phyloP scores from a whole-genome alignment of 2,888 invertebrate genomes.

The Trichogramma evanescens region DNA sequence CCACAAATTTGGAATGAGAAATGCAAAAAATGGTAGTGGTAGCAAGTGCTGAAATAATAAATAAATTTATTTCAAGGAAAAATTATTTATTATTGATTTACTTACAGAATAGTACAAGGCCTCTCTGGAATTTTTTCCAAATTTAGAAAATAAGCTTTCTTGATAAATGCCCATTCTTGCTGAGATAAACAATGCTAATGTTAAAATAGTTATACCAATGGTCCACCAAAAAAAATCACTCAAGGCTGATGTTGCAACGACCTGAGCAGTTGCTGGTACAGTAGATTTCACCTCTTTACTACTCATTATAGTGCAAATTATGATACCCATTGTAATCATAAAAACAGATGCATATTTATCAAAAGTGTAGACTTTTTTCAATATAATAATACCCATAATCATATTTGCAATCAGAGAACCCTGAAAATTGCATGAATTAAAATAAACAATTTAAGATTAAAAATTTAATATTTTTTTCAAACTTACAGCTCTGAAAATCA shows the following conservation, averaged over 20 bases:
- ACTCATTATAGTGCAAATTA: slow-evolving; percentile 83
- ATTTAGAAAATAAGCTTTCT: slow-evolving; percentile 72
- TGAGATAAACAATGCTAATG: slow-evolving; percentile 82
- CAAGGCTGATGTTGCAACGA: slow-evolving; percentile 39
- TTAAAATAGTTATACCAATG: slow-evolving; percentile 73
- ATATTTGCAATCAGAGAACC: slow-evolving; percentile 95
- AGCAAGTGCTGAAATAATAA: slow-evolving; percentile 66
- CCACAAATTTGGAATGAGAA: slow-evolving; percentile 70
- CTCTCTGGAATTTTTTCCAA: slow-evolving; percentile 89
- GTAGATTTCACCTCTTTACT: slow-evolving; percentile 61
- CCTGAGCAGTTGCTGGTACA: slow-evolving; percentile 41
- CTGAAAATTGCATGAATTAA: slow-evolving; percentile 47
- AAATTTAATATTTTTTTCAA: neutral
- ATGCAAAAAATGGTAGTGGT: slow-evolving; percentile 81
- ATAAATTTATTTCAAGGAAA: slow-evolving; percentile 14
- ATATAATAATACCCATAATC: slow-evolving; percentile 85
- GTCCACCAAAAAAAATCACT: slow-evolving; percentile 59
- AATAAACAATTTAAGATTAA: slow-evolving; percentile 3
- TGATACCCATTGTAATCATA: slow-evolving; percentile 89
- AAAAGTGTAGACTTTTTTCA: slow-evolving; percentile 73
- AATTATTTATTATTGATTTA: neutral
- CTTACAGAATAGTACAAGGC: slow-evolving; percentile 74
- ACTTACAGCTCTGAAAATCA: slow-evolving; percentile 92
- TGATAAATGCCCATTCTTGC: slow-evolving; percentile 95
- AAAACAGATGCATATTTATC: slow-evolving; percentile 85